phyloP scores from a whole-genome alignment of 1,140 invertebrate genomes.

The Drosophila bifasciata region DNA sequence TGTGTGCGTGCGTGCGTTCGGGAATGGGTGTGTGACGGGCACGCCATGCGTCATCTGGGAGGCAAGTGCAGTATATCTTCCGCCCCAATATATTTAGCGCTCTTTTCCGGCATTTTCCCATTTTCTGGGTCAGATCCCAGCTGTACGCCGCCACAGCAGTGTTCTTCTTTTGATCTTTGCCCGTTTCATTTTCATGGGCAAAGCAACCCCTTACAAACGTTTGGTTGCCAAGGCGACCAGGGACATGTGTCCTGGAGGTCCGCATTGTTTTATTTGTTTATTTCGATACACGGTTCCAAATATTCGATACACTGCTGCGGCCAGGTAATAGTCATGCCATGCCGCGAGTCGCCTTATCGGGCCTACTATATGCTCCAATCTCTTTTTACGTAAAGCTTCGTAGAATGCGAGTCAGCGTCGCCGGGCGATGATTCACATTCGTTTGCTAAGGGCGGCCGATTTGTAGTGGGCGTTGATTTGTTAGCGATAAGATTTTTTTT shows the following conservation, averaged over 20 bases:
- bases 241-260: slow-evolving; percentile 1
- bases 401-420: slow-evolving; percentile 35
- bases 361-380: slow-evolving; percentile 20
- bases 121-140: slow-evolving; percentile 44
- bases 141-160: slow-evolving; percentile 27
- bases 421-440: slow-evolving; percentile 25
- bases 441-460: slow-evolving; percentile 6
- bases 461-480: slow-evolving; percentile 41
- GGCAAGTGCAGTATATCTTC: background rate
- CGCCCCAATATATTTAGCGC: background rate
- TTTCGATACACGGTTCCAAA: background rate
- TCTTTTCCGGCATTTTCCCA: background rate
- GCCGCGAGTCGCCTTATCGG: slow-evolving; percentile 35
- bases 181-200: background rate
- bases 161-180: slow-evolving; percentile 40
- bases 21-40: slow-evolving; percentile 2
- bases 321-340: slow-evolving; percentile 47
- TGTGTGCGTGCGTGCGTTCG: no score
- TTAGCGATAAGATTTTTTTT: slow-evolving; percentile 19
- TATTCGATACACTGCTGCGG: background rate
- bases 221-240: background rate
- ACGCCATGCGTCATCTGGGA: slow-evolving; percentile 11
- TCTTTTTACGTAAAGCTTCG: slow-evolving; percentile 48
- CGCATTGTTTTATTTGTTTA: slow-evolving; percentile 2
- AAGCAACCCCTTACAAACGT: background rate